phyloP scores from a whole-genome alignment of 1,140 invertebrate genomes.

The Drosophila melanica region DNA sequence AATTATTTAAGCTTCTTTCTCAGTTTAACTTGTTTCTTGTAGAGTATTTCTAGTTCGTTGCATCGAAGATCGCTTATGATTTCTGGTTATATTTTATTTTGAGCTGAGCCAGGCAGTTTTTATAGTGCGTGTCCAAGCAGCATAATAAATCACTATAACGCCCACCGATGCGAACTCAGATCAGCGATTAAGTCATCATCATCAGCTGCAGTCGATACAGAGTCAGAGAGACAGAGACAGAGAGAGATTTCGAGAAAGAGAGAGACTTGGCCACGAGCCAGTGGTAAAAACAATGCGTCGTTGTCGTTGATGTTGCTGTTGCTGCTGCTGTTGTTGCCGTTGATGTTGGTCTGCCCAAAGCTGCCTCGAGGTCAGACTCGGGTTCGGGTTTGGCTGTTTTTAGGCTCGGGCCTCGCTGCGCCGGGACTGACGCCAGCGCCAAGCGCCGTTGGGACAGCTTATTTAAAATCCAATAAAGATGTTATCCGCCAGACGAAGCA shows the following conservation, averaged over 20 bases:
- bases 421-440: slow-evolving; percentile 17
- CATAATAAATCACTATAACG: slow-evolving; percentile 73
- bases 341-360: slow-evolving; percentile 49
- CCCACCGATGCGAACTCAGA: slow-evolving; percentile 59
- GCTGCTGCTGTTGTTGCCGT: slow-evolving; percentile 27
- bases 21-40: too few relatives aligned
- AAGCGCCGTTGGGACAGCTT: slow-evolving; percentile 34
- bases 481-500: slow-evolving; percentile 45
- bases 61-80: slow-evolving; percentile 7
- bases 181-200: slow-evolving; percentile 75
- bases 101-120: slow-evolving; percentile 41
- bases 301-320: slow-evolving; percentile 35
- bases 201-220: slow-evolving; percentile 31
- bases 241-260: background rate
- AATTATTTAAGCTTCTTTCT: too few relatives aligned
- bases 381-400: slow-evolving; percentile 24
- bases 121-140: slow-evolving; percentile 69
- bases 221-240: slow-evolving; percentile 7
- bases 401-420: slow-evolving; percentile 14
- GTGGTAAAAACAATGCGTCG: slow-evolving; percentile 65
- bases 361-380: slow-evolving; percentile 60
- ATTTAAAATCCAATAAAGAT: slow-evolving; percentile 55
- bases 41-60: slow-evolving; percentile 24
- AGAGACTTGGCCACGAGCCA: slow-evolving; percentile 41
- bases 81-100: slow-evolving; percentile 10